phyloP scores from a whole-genome alignment of 1,140 invertebrate species.

The Drusus annulatus region DNA sequence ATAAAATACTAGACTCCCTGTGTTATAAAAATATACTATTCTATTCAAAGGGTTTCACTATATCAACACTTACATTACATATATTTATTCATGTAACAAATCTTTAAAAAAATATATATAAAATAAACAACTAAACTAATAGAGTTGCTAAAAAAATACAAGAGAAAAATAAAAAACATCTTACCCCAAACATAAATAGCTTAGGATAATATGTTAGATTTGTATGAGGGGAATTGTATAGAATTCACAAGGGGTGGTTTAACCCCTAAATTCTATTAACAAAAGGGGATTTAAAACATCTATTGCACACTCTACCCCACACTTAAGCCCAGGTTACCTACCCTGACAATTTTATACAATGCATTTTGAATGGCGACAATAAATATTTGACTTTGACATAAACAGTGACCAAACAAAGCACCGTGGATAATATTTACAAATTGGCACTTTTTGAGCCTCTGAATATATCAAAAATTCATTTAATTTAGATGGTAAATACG shows the following conservation, averaged over 20 bases:
- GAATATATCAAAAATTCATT: too few relatives aligned
- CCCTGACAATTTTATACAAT: conserved; percentile 54
- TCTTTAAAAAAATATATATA: too few relatives aligned
- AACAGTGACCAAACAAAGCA: not conserved
- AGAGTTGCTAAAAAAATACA: too few relatives aligned
- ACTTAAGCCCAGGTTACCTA: conserved; percentile 41
- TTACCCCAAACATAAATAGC: conserved; percentile 47
- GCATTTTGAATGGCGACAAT: conserved; percentile 39
- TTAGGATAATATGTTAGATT: conserved; percentile 53
- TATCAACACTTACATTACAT: too few relatives aligned
- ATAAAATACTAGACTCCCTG: too few relatives aligned
- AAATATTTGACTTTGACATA: conserved; percentile 44
- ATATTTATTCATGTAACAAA: too few relatives aligned
- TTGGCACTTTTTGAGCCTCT: not conserved
- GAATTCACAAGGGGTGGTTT: conserved; percentile 26
- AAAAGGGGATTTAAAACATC: conserved; percentile 57
- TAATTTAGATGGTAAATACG: too few relatives aligned
- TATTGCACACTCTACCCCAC: conserved; percentile 47
- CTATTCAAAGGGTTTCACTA: too few relatives aligned
- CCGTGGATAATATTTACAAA: conserved; percentile 8
- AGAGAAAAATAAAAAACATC: conserved; percentile 32
- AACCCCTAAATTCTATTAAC: conserved; percentile 52
- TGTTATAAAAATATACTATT: too few relatives aligned
- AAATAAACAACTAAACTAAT: too few relatives aligned
- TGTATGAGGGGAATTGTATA: conserved; percentile 20